Evolutionary conservation across 1,140 invertebrate species (phyloP).

Genomic region (Scaptomyza graminum): DNA sequence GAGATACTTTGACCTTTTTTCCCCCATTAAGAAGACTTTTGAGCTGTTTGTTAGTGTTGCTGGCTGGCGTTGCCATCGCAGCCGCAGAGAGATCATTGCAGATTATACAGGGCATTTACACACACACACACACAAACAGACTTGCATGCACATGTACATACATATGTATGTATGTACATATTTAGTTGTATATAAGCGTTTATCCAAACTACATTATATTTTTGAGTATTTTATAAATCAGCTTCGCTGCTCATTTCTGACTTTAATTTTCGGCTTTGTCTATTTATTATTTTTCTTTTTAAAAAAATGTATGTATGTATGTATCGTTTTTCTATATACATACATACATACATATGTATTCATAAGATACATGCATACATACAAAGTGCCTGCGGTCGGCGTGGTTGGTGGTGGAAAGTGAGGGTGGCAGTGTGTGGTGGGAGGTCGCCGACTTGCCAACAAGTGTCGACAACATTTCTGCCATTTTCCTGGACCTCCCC

Average conservation of each 20-base stretch:
- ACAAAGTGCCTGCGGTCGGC: constrained; percentile 26
- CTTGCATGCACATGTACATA: constrained; percentile 8
- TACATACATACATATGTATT: no score
- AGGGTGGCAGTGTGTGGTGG: neutral
- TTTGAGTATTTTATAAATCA: constrained; percentile 9
- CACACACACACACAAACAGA: constrained; percentile 14
- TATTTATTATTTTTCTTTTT: constrained; percentile 7
- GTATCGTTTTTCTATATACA: neutral
- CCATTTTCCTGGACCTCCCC: constrained; percentile 18
- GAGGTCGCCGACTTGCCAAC: constrained; percentile 25
- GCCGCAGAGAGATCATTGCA: constrained; percentile 65
- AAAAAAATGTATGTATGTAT: constrained; percentile 1
- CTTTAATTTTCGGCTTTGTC: constrained; percentile 17
- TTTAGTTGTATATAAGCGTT: no score
- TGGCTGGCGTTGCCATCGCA: constrained; percentile 8
- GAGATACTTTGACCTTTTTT: constrained; percentile 71
- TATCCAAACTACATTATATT: neutral
- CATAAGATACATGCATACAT: no score
- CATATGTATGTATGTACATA: no score
- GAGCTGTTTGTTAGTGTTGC: constrained; percentile 36
- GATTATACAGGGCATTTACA: constrained; percentile 45
- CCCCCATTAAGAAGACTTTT: constrained; percentile 62
- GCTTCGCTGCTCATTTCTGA: constrained; percentile 12
- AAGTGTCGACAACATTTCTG: constrained; percentile 23
- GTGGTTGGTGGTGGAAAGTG: neutral